Conservation (phyloP, 2,797 vertebrate genomes). For the Rhynchotus rufescens region DNA sequence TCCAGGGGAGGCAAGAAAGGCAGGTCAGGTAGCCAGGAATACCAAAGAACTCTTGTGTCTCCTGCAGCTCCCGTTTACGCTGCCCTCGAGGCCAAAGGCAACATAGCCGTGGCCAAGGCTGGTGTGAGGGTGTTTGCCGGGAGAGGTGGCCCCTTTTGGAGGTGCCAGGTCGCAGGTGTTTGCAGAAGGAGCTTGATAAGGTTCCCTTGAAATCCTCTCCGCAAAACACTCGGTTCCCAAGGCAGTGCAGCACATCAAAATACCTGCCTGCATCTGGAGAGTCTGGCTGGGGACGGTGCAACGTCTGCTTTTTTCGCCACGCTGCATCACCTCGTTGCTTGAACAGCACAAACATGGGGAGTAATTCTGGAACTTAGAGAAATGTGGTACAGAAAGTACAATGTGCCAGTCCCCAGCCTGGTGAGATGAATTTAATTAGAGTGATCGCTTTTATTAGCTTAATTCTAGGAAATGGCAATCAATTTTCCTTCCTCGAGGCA, state of each 20-base stretch:
- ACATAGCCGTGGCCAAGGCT: neutral
- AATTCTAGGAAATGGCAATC: conserved; percentile 22
- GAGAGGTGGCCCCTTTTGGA: neutral
- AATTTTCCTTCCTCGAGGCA: conserved; percentile 29
- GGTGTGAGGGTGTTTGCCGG: neutral
- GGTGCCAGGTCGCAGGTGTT: neutral
- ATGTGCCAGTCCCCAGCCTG: neutral
- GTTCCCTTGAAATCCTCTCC: neutral
- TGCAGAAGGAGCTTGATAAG: neutral
- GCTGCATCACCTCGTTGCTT: neutral
- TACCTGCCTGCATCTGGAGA: neutral
- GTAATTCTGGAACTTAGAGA: neutral
- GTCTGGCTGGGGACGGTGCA: neutral
- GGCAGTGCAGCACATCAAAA: neutral
- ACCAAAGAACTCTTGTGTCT: neutral
- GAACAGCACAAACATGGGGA: neutral
- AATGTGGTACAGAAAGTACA: neutral
- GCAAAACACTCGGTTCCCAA: neutral
- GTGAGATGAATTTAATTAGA: neutral
- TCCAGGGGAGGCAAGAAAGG: neutral
- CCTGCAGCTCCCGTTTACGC: neutral
- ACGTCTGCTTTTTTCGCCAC: neutral
- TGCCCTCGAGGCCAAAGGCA: neutral
- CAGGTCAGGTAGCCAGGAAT: neutral
- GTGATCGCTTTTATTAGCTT: conserved; percentile 8